Percentiles rank a stretch among this genome's conserved stretches.
Conservation (phyloP, 1,140 invertebrate genomes). For the Whitmania pigra region DNA sequence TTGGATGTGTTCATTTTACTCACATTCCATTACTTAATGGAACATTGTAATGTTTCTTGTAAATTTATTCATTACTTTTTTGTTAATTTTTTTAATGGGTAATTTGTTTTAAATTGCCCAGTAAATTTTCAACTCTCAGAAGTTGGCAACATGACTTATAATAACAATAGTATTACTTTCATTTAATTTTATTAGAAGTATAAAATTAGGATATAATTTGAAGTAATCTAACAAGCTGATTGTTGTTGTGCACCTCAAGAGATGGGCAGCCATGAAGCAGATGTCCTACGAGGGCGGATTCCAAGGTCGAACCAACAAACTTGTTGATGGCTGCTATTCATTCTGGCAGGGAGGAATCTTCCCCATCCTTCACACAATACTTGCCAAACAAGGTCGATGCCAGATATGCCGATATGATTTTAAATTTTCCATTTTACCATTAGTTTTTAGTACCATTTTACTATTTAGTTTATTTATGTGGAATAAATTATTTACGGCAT, state of each 20-base stretch:
- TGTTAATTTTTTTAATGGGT: background rate
- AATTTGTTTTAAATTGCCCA: no score
- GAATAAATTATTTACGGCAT: no score
- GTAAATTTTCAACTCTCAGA: no score
- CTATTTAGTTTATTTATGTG: background rate
- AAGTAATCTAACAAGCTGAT: no score
- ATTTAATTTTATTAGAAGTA: background rate
- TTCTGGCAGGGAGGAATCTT: constrained; percentile 94
- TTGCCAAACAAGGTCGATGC: constrained; percentile 31
- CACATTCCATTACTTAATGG: background rate
- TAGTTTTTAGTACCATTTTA: background rate
- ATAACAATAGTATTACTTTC: background rate
- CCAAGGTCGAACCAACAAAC: constrained; percentile 78
- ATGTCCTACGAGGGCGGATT: constrained; percentile 83
- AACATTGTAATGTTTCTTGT: background rate
- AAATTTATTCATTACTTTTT: background rate
- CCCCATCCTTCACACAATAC: constrained; percentile 49
- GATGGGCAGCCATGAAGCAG: constrained; percentile 75
- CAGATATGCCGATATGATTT: background rate
- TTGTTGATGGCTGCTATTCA: constrained; percentile 95
- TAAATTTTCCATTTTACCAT: background rate
- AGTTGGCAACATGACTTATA: background rate
- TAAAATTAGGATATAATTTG: background rate
- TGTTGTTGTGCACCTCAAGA: constrained; percentile 38
- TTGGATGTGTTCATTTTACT: background rate